Percentiles rank a stretch among this genome's conserved stretches.
Evolutionary conservation across 30 jellyfish, hydroid and myxozoan genomes (phyloP).

Genomic region (Morbakka virulenta): DNA sequence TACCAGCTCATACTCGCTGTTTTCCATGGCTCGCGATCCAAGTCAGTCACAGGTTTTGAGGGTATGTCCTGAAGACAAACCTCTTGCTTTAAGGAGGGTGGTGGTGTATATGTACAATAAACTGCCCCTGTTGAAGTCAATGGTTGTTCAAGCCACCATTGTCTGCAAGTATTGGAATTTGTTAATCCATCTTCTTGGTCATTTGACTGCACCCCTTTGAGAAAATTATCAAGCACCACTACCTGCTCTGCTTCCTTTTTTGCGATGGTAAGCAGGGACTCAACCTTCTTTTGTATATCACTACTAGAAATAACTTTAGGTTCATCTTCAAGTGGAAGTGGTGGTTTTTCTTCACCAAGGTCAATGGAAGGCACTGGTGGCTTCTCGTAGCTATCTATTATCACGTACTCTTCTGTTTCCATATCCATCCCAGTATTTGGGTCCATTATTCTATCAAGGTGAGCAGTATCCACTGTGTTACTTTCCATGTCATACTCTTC

Average conservation of each 20-base stretch:
- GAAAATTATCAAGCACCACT: conserved; percentile 22
- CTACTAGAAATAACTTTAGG: neutral
- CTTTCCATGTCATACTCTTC: neutral
- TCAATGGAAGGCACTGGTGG: conserved; percentile 54
- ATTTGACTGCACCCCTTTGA: conserved; percentile 21
- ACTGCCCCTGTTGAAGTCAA: conserved; percentile 58
- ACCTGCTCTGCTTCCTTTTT: conserved; percentile 31
- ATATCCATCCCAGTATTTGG: no score
- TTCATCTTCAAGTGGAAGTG: conserved; percentile 77
- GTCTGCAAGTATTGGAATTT: conserved; percentile 2
- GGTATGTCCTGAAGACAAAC: conserved; percentile 53
- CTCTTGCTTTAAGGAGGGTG: conserved; percentile 68
- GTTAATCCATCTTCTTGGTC: conserved; percentile 34
- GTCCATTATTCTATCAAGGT: neutral
- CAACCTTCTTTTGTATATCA: conserved; percentile 13
- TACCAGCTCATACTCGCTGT: conserved; percentile 84
- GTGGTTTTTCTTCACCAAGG: conserved; percentile 32
- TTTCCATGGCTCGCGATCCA: conserved; percentile 90
- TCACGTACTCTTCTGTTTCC: neutral
- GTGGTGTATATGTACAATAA: conserved; percentile 82
- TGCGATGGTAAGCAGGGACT: conserved; percentile 39
- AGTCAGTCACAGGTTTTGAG: conserved; percentile 36
- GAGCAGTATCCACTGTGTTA: neutral
- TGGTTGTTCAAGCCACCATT: conserved; percentile 68
- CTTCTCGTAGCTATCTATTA: neutral